Base-by-base conservation (phyloP, 2,888 invertebrate species). In the Dioctria rufipes region DNA sequence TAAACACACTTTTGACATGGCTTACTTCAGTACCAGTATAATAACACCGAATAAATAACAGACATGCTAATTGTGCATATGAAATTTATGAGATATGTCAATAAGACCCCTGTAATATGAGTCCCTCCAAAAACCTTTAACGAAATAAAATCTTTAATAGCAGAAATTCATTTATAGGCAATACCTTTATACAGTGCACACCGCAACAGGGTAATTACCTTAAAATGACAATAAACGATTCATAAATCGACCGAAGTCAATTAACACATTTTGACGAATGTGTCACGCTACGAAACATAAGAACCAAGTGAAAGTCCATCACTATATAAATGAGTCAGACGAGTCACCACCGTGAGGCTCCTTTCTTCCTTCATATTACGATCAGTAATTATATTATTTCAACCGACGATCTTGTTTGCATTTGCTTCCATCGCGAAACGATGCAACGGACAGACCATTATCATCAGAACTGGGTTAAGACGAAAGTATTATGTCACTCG, bases 221-320 rank as follows among this genome's bases (percentile, higher is more conserved):
- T 66, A 79, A 79, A 79, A 69, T 79, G 79, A 60, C 42, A 40
- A 69, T 79, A 67, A 79, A 79, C 66, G 79, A 69, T 79, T 58
- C 67, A 67, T 69, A 79, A 79, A 79, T 67, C 60, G 79, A 79
- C 58, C 79, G 43, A 66, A 79, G 79, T 67, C 79, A 54, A 79
- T 79, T 79, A 69, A 79, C 79, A 79, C 67, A 79, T 79, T 77
- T 79, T 79, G 79, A 79, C 79, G 67, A 66, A 65, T 67, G 67
- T 79, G 66, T 79, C 67, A 79, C 67, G 67, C 67, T 60, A 58
- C 46, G 66, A 54, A 25, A 67, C 58, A 43, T 43, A 67, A 60
- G 79, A 67, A 67, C 79, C 11, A 67, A 79, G 79, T 79, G 79
- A 79, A 79, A 79, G 79, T 79, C 63, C 46, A 39, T 61, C 61